These are phyloP conservation scores for Coccyzus lansbergi DNA, from an alignment of 2,797 vertebrate species.

Conservation along the genomic window DNA sequence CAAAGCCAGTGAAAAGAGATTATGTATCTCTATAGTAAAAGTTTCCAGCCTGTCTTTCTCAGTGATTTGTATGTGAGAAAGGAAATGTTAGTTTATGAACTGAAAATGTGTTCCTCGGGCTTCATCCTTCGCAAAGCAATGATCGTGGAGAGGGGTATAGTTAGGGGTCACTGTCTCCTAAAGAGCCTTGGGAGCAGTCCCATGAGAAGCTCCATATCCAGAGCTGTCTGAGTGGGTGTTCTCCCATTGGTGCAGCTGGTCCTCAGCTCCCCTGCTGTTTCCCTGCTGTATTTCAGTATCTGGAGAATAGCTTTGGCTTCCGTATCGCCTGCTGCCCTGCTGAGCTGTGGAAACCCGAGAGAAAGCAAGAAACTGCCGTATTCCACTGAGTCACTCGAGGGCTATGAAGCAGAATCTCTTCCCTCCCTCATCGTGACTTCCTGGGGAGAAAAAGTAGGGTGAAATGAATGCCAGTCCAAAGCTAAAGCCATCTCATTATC, in stretches of 20 bases:
- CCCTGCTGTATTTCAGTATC: neutral
- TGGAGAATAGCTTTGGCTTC: slow-evolving; percentile 28
- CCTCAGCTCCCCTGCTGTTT: slow-evolving; percentile 37
- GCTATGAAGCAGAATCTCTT: neutral
- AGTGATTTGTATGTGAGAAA: neutral
- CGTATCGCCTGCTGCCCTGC: slow-evolving; percentile 19
- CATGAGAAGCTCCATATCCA: neutral
- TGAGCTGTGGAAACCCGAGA: slow-evolving; percentile 32
- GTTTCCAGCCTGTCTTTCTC: neutral
- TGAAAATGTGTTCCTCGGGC: neutral
- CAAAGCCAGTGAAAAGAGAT: neutral
- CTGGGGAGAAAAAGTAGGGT: slow-evolving; percentile 21
- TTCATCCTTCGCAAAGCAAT: neutral
- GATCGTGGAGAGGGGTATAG: neutral
- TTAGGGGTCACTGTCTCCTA: neutral
- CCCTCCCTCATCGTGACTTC: neutral
- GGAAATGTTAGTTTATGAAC: neutral
- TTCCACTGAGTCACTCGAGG: neutral
- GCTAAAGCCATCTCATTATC: neutral
- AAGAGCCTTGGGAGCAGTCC: neutral
- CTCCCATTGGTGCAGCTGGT: slow-evolving; percentile 28
- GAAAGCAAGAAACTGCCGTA: neutral
- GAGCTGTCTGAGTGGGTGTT: slow-evolving; percentile 45
- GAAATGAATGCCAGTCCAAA: neutral
- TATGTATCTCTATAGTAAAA: neutral